Base-by-base conservation (phyloP, 2,888 invertebrate genomes). In the Drosophila emarginata region DNA sequence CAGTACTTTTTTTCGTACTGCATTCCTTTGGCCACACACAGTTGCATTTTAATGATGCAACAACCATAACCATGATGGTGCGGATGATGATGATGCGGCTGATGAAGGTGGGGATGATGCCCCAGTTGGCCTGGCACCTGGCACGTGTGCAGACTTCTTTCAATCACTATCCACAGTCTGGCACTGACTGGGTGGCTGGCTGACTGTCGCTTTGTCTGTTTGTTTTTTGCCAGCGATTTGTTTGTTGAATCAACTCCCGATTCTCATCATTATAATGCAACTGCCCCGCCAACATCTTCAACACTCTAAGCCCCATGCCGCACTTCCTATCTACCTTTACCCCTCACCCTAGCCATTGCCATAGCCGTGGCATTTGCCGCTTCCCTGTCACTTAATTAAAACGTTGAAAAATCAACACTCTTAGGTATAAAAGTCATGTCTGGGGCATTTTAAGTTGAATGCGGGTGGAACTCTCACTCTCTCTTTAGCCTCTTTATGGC, bases 21-120 rank as follows among this genome's bases (percentile, higher is more conserved):
- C 67, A 77, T 85, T 82, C 69, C 78, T 85, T 84, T 75, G 72
- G 71, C 76, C 67, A 21, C 78, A 75, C 78, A 83, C 84, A 83
- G 87, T 88, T 86, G 84, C 84, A 84, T 84, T 84, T 84, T 88
- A 84, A 84, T 84, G 84, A 84, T 45, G 80, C 75, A 58, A 63
- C 64, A 45, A 45, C 45, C 45, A 45, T 32, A 9, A 32, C 32
- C 32, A 32, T 45, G 45, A 45, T 45, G 45, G 21, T 45, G 21
- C 11, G 32, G 32, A 32, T 45, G 45, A 45, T 45, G 32, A 32
- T 32, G 32, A 11, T 11, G 11, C 32, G 32, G 9, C 9, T 45
- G 45, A 45, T 45, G 40, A 45, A 18, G 45, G 21, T 45, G 45
- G 21, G 11, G 45, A 11, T 45, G 21, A 21, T 45, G 45, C 18